These are phyloP conservation scores for Nibea albiflora DNA, from an alignment of 2,113 vertebrate genomes.

Conservation along the genomic window DNA sequence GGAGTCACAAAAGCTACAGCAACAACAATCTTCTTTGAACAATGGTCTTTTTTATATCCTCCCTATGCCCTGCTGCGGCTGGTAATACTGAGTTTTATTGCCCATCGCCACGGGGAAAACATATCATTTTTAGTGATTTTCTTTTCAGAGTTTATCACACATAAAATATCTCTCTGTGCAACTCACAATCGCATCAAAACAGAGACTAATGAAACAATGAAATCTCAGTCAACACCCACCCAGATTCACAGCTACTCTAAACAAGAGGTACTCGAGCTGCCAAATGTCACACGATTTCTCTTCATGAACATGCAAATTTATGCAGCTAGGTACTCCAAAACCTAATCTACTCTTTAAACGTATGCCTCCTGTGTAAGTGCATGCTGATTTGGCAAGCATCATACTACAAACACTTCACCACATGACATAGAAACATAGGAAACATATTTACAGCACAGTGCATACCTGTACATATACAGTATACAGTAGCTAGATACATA, in stretches of 20 bases:
- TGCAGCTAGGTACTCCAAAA: slow-evolving; percentile 59
- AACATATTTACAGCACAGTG: not conserved
- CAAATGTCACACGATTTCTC: slow-evolving; percentile 70
- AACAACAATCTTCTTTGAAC: not conserved
- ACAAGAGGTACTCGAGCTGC: slow-evolving; percentile 70
- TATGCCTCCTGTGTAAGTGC: slow-evolving; percentile 38
- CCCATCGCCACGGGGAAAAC: not conserved
- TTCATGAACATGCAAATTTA: slow-evolving; percentile 67
- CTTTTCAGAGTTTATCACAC: not conserved
- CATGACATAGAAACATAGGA: not conserved
- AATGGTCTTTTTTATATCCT: not conserved
- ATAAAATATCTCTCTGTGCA: slow-evolving; percentile 36
- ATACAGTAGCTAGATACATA: not conserved
- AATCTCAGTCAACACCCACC: slow-evolving; percentile 47
- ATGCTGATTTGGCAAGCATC: slow-evolving; percentile 22
- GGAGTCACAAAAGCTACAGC: not conserved
- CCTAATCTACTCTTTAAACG: slow-evolving; percentile 66
- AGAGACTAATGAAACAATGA: slow-evolving; percentile 23
- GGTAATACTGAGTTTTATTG: not conserved
- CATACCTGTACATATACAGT: not conserved
- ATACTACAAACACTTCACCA: slow-evolving; percentile 2
- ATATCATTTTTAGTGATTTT: not conserved
- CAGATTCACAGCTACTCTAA: slow-evolving; percentile 63
- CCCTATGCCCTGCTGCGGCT: not conserved
- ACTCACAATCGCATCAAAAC: slow-evolving; percentile 28